Percentiles rank a stretch among this genome's conserved stretches.
These are phyloP conservation scores for Leptogaster cylindrica DNA, from an alignment of 2,888 invertebrate genomes.

Conservation along the genomic window DNA sequence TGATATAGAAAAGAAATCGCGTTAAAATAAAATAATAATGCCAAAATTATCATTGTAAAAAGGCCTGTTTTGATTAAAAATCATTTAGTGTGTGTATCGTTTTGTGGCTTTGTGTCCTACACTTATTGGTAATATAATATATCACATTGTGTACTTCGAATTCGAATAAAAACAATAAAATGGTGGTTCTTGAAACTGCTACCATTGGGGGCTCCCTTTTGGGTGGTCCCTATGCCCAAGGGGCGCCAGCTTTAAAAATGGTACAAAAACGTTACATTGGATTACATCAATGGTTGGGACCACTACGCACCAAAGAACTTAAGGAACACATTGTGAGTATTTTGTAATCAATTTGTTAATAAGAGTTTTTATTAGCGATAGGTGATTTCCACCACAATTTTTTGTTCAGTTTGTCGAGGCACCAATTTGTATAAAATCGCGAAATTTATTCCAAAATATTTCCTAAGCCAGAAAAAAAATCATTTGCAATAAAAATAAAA, in stretches of 20 bases:
- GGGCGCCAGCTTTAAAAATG: conserved; percentile 85
- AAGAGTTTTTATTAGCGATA: not conserved
- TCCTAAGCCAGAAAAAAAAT: not conserved
- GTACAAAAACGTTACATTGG: conserved; percentile 89
- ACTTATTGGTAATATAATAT: too few species aligned
- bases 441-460: not conserved
- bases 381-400: too few species aligned
- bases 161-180: conserved; percentile 53
- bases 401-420: not conserved
- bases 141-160: too few species aligned
- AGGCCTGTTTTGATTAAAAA: not conserved
- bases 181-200: conserved; percentile 79
- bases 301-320: conserved; percentile 79
- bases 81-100: too few species aligned
- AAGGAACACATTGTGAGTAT: conserved; percentile 78
- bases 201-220: conserved; percentile 73
- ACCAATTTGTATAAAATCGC: too few species aligned
- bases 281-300: conserved; percentile 89
- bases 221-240: conserved; percentile 81
- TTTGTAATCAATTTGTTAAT: conserved; percentile 6
- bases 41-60: not conserved
- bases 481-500: not conserved
- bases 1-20: conserved; percentile 18
- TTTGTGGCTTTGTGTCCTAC: too few species aligned
- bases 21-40: conserved; percentile 6